These are phyloP conservation scores for Fregetta grallaria DNA, from an alignment of 2,113 vertebrate genomes.

Conservation along the genomic window DNA sequence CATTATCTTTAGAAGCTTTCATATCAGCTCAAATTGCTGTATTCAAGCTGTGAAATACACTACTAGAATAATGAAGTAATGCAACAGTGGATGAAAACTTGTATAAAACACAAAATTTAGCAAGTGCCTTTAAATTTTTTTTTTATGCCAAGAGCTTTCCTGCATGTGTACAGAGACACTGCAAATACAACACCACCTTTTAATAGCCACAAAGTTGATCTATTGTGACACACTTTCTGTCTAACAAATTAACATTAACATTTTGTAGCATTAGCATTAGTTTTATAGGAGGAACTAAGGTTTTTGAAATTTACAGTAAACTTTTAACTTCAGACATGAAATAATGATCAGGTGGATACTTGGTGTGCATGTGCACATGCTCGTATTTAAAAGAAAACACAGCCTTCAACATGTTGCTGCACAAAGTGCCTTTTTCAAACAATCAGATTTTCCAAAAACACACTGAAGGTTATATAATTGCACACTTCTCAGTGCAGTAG, in stretches of 20 bases:
- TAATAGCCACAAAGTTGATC: background rate
- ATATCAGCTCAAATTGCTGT: background rate
- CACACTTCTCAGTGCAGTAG: conserved; percentile 50
- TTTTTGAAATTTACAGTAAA: background rate
- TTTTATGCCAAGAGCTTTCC: background rate
- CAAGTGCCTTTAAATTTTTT: background rate
- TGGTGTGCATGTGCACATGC: background rate
- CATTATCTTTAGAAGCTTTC: background rate
- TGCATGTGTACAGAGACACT: background rate
- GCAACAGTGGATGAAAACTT: background rate
- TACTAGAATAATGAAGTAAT: background rate
- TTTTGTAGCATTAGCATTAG: background rate
- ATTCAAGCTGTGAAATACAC: background rate
- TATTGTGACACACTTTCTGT: background rate
- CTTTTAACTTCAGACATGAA: background rate
- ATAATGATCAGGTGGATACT: background rate
- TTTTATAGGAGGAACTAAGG: background rate
- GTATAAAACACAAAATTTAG: background rate
- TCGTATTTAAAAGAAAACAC: background rate
- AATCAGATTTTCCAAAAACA: background rate
- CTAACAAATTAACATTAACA: background rate
- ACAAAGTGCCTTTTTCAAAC: conserved; percentile 11
- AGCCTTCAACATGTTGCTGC: background rate
- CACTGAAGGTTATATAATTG: conserved; percentile 1
- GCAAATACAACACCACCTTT: background rate